Evolutionary conservation across 2,113 vertebrate genomes (phyloP).

Genomic region (Clarias magur): DNA sequence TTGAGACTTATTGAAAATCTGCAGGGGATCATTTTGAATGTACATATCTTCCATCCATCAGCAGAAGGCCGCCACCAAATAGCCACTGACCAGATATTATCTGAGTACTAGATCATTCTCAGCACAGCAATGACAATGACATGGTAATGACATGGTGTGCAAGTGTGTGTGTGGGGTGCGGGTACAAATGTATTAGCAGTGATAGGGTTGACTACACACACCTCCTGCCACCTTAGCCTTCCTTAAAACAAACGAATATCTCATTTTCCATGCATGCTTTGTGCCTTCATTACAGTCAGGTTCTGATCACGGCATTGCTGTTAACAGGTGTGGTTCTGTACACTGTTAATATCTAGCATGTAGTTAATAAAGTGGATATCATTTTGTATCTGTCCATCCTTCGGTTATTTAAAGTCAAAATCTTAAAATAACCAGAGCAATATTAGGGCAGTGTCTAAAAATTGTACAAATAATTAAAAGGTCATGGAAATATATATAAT

Average conservation of each 20-base stretch:
- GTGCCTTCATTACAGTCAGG: background rate
- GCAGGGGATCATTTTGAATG: background rate
- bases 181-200: background rate
- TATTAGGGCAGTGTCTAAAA: constrained; percentile 47
- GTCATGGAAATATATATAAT: constrained; percentile 52
- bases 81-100: background rate
- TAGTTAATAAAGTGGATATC: background rate
- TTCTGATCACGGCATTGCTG: background rate
- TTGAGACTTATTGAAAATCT: background rate
- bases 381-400: background rate
- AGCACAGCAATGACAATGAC: background rate
- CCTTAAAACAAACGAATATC: background rate
- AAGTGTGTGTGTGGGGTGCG: background rate
- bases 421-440: constrained; percentile 13
- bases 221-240: background rate
- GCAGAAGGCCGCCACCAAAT: background rate
- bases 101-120: background rate
- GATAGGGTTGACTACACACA: background rate
- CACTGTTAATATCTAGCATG: background rate
- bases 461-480: constrained; percentile 54
- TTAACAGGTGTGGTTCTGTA: background rate
- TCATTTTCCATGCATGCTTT: background rate
- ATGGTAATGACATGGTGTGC: background rate
- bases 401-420: background rate
- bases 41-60: background rate